These are phyloP conservation scores for Iguana delicatissima DNA, from an alignment of 2,797 vertebrate genomes.

Conservation along the genomic window DNA sequence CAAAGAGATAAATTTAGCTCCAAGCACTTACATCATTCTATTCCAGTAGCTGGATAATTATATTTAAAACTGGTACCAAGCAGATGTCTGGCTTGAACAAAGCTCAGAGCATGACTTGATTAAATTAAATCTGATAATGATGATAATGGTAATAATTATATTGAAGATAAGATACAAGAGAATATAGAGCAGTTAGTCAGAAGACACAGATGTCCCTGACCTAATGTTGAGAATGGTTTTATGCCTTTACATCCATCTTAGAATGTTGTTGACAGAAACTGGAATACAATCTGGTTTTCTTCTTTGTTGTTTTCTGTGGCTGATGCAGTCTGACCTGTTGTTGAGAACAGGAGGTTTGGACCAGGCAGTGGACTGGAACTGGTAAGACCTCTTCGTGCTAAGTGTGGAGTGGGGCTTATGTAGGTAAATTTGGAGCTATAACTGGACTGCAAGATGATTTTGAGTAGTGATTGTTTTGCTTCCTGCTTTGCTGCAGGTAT, in stretches of 20 bases:
- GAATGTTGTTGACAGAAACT: not conserved
- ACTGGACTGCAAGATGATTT: not conserved
- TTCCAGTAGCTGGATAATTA: not conserved
- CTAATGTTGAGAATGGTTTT: not conserved
- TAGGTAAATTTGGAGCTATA: constrained; percentile 14
- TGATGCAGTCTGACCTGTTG: constrained; percentile 87
- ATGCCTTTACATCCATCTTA: not conserved
- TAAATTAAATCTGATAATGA: not conserved
- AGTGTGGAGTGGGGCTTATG: not conserved
- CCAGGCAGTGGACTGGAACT: constrained; percentile 93
- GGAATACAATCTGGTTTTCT: constrained; percentile 29
- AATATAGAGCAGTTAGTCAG: not conserved
- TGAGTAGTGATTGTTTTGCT: constrained; percentile 22
- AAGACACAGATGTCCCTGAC: not conserved
- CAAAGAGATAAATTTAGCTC: not conserved
- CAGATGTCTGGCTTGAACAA: not conserved
- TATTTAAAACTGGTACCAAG: not conserved
- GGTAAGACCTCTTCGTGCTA: constrained; percentile 81
- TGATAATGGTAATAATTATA: not conserved
- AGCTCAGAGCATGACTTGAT: not conserved
- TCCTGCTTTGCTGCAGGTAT: constrained; percentile 82
- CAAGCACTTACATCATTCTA: not conserved
- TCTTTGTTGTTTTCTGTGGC: constrained; percentile 49
- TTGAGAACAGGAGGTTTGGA: constrained; percentile 92
- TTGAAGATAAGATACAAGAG: not conserved